These are phyloP conservation scores for Ameiurus melas DNA, from an alignment of 2,113 vertebrate species.

Conservation along the genomic window DNA sequence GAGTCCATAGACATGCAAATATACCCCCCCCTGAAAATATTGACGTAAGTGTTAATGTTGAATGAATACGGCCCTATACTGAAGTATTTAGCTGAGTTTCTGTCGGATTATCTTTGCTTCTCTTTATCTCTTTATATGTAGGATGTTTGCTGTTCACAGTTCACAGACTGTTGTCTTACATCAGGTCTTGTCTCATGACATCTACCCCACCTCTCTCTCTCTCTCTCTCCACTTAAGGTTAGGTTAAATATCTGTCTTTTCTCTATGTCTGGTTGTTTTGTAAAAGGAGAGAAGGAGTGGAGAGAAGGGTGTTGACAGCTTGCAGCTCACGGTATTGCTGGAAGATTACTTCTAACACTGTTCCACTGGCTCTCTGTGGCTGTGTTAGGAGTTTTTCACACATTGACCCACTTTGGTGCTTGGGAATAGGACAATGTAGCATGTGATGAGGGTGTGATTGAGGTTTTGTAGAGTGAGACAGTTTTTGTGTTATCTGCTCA, in stretches of 20 bases:
- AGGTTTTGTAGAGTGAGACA: slow-evolving; percentile 43
- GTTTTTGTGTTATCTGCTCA: slow-evolving; percentile 31
- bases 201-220: not conserved
- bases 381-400: slow-evolving; percentile 72
- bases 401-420: slow-evolving; percentile 76
- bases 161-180: slow-evolving; percentile 47
- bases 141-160: slow-evolving; percentile 63
- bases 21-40: not conserved
- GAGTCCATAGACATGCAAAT: no score
- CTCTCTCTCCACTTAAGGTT: slow-evolving; percentile 9
- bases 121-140: slow-evolving; percentile 35
- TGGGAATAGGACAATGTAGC: slow-evolving; percentile 60
- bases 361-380: slow-evolving; percentile 54
- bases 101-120: not conserved
- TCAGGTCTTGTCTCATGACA: slow-evolving; percentile 52
- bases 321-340: slow-evolving; percentile 65
- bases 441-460: slow-evolving; percentile 62
- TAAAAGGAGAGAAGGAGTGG: slow-evolving; percentile 36
- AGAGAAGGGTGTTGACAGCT: slow-evolving; percentile 51
- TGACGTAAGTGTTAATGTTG: not conserved
- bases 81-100: slow-evolving; percentile 23
- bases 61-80: not conserved
- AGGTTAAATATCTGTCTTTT: slow-evolving; percentile 20
- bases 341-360: slow-evolving; percentile 64
- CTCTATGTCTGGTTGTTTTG: slow-evolving; percentile 55